These are phyloP conservation scores for Excalfactoria chinensis DNA, from an alignment of 2,113 vertebrate species.

Conservation along the genomic window DNA sequence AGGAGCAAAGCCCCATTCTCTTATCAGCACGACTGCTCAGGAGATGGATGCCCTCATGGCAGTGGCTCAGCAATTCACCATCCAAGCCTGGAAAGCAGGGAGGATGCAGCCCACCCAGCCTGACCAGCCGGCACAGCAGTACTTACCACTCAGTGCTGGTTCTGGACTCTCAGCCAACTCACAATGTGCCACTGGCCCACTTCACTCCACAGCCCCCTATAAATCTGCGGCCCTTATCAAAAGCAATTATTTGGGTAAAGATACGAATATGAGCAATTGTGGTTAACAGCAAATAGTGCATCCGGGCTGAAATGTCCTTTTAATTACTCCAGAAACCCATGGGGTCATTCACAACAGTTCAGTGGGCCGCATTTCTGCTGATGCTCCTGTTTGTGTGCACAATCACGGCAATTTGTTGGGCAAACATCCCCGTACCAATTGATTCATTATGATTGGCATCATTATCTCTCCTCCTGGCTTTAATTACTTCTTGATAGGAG, in stretches of 20 bases:
- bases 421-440: conserved; percentile 58
- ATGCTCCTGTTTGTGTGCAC: conserved; percentile 3
- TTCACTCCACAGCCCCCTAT: conserved; percentile 12
- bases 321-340: conserved; percentile 33
- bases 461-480: conserved; percentile 36
- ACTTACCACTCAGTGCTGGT: conserved; percentile 29
- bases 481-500: conserved; percentile 55
- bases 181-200: not conserved
- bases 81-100: not conserved
- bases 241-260: conserved; percentile 55
- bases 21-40: not conserved
- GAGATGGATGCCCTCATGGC: not conserved
- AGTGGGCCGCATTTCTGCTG: conserved; percentile 31
- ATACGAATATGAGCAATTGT: conserved; percentile 7
- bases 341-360: not conserved
- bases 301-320: conserved; percentile 35
- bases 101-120: not conserved
- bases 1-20: not conserved
- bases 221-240: conserved; percentile 68
- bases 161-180: not conserved
- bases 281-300: conserved; percentile 48
- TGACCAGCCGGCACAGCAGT: not conserved
- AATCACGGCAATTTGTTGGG: conserved; percentile 43
- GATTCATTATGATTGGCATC: not conserved
- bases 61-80: not conserved